Percentiles rank a stretch among this genome's conserved stretches.
These are phyloP conservation scores for Serrognathus titanus DNA, from an alignment of 2,888 invertebrate genomes.

Conservation along the genomic window DNA sequence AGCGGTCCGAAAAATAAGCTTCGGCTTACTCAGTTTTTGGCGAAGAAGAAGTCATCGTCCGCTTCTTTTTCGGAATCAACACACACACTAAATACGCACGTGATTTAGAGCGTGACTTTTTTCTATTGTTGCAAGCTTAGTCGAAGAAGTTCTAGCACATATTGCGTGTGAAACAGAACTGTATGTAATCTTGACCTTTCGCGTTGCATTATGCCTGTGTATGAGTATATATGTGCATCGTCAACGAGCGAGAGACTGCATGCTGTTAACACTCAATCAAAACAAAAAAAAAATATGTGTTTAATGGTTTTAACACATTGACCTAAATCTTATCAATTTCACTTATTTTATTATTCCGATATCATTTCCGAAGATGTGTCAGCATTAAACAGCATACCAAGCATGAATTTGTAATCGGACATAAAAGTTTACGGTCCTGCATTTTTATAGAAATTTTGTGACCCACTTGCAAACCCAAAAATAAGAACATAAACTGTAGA, in stretches of 20 bases:
- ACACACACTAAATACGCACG: neutral
- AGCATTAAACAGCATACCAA: no score
- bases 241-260: no score
- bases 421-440: no score
- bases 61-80: neutral
- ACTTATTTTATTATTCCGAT: slow-evolving; percentile 1
- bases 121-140: neutral
- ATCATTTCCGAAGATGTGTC: slow-evolving; percentile 1
- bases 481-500: no score
- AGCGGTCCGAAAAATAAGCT: no score
- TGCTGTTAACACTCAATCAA: no score
- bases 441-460: no score
- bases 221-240: no score
- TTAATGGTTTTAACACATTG: neutral
- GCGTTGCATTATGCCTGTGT: no score
- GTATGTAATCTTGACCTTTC: neutral
- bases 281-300: neutral
- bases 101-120: slow-evolving; percentile 1
- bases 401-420: no score
- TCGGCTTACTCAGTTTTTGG: neutral
- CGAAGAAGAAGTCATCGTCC: slow-evolving; percentile 1
- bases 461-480: no score
- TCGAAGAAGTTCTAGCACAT: neutral
- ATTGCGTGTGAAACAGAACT: neutral
- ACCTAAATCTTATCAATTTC: neutral